Evolutionary conservation across 2,888 invertebrate genomes (phyloP), one percentile per base, ranked within the genome.

Genomic region (Malachius bipustulatus): DNA sequence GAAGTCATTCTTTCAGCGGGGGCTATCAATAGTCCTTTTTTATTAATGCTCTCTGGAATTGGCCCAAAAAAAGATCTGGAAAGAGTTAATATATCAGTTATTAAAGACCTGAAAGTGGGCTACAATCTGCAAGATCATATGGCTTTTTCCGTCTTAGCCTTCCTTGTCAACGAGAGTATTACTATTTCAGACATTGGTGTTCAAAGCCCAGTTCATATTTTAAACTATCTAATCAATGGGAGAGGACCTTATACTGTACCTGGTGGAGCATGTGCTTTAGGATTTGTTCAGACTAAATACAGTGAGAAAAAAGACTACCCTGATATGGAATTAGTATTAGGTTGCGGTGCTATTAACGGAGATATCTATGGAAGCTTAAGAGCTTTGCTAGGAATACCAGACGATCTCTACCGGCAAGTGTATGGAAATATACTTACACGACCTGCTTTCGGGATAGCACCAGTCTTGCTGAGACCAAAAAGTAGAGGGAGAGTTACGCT

Each of bases 11-110:
- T 89, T 15, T 74, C 81, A 4, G 85, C 85, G 1, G 90, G 91
- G 2, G 65, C 82, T 0, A 75, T 91, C 15, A 85, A 83, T 45
- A 82, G 85, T 2, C 87, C 91, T 0, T 89, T 90, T 54, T 58
- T 91, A 3, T 59, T 91, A 30, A 81, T 89, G 83, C 57, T 89
- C 9, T 88, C 88, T 0, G 90, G 90, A 8, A 65, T 89, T 15
- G 84, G 84, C 0, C 82, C 83, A 0, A 60, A 55, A 16, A 63
- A 71, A 1, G 74, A 82, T 50, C 60, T 84, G 3, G 49, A 59
- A 12, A 61, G 70, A 16, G 51, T 74, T 4, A 67, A 68, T 2
- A 80, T 88, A 34, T 57, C 67, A 0, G 68, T 77, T 2, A 51
- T 82, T 19, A 66, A 73, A 42, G 71, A 87, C 54, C 65, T 82